phyloP scores from a whole-genome alignment of 2,888 invertebrate genomes.

The Tribolium freemani region DNA sequence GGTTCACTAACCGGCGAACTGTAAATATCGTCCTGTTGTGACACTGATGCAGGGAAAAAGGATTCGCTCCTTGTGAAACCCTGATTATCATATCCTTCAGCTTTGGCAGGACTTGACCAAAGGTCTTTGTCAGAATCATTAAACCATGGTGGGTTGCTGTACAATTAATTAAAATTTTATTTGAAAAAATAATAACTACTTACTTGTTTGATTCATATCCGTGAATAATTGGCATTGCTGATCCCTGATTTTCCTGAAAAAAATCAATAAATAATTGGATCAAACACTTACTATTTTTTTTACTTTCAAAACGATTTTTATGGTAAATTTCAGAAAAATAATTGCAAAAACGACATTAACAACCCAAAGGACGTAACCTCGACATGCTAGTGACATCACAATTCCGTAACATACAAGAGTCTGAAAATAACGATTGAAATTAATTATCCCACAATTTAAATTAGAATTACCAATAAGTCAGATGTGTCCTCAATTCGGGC shows the following conservation, averaged over 20 bases:
- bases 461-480: not conserved
- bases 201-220: slow-evolving; percentile 17
- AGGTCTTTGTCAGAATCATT: slow-evolving; percentile 1
- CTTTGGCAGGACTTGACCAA: slow-evolving; percentile 8
- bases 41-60: not conserved
- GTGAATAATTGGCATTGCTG: slow-evolving; percentile 23
- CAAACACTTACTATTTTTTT: not conserved
- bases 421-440: not conserved
- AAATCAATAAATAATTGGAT: not conserved
- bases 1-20: not conserved
- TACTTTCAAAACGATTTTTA: not conserved
- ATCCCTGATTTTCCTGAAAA: slow-evolving; percentile 5
- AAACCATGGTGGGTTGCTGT: slow-evolving; percentile 11
- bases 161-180: not conserved
- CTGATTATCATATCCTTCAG: slow-evolving; percentile 3
- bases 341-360: slow-evolving; percentile 62
- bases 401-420: slow-evolving; percentile 23
- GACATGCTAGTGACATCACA: slow-evolving; percentile 63
- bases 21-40: not conserved
- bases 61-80: slow-evolving; percentile 23
- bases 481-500: not conserved
- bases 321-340: slow-evolving; percentile 25
- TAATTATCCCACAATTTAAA: not conserved
- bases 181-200: too few species aligned
- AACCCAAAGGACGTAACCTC: slow-evolving; percentile 68